Base-by-base conservation (phyloP, 2,113 vertebrate genomes). In the Lipophrys pholis region DNA sequence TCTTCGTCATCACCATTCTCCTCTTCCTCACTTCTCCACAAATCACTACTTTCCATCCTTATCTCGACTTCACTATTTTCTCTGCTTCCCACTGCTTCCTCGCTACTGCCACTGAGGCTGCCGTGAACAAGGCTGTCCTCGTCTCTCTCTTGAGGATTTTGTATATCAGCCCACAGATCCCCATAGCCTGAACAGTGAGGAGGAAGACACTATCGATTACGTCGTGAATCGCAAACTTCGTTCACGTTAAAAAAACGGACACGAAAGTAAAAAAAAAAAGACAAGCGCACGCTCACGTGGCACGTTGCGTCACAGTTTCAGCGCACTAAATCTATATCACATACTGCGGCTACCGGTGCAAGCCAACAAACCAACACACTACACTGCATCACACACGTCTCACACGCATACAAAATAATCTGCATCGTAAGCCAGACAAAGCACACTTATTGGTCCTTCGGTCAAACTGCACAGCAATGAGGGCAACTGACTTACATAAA, bases 41-140 rank as follows among this genome's bases (percentile, higher is more conserved):
- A 85, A 76, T 78, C 69, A 57, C 45, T 40, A 65, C 54, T 73
- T 56, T 81, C 81, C 61, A 73, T 69, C 7, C 70, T 69, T 75
- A 21, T 94, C 89, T 95, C 95, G 41, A 91, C 84, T 90, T 94
- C 95, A 57, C 94, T 93, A 87, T 93, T 93, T 59, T 93, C 84
- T 72, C 35, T 73, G 43, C 76, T 77, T 50, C 75, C 66, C 35
- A 75, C 78, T 9, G 79, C 52, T 17, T 90, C 77, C 38, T 74
- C 71, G 7, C 80, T 87, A 52, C 77, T 59, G 30, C 77, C 78
- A 81, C 80, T 73, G 16, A 41, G 71, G 16, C 38, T 0, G 53
- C 51, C 58, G 30, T 7, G 63, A 82, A n/a, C 54, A 49, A 41
- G 66, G 59, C 53, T 35, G 52, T 71, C 53, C 54, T 11, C 89